Base-by-base conservation (phyloP, 2,113 vertebrate genomes). In the Ahaetulla prasina region DNA sequence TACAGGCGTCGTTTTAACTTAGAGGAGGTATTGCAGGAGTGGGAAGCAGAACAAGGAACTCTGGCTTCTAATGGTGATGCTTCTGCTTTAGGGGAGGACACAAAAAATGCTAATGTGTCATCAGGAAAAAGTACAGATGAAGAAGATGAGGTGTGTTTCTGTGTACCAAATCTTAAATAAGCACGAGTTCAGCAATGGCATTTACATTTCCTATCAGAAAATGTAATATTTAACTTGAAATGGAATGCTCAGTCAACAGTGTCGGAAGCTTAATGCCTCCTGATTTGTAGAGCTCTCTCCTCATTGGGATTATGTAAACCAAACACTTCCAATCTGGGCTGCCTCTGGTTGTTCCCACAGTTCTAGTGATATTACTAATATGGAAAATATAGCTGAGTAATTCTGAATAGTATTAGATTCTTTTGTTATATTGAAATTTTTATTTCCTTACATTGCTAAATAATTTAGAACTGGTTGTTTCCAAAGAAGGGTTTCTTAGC, bases 1-100 rank as follows among this genome's bases (percentile, higher is more conserved):
- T 99, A 99, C 98, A 99, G 99, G 95, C 98, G 99, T 94, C 98
- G 99, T 87, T 99, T 99, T 98, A 99, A 99, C 98, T 98, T 99
- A 98, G 99, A 99, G 97, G 99, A 99, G 98, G 99, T 99, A 97
- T 98, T 99, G 97, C 99, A 99, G 98, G 99, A 99, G 97, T 99
- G 99, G 99, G 99, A 99, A 98, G 99, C 99, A 45, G 99, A 99
- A 98, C 99, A 99, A 97, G 99, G 99, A 97, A 99, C 98, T 90
- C 98, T 97, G 95, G 98, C 98, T 93, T 98, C 99, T 97, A 99
- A 99, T 94, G 99, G 99, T 96, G 99, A 99, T 96, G 97, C 98
- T 96, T 97, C 98, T 97, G 96, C 97, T 97, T 98, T 98, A 97
- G 98, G 98, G 94, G 98, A 99, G 97, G 99, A 99, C 96, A 98